Evolutionary conservation across 2,888 invertebrate genomes (phyloP), one percentile per base, ranked within the genome.

Genomic region (Dermolepida albohirtum): DNA sequence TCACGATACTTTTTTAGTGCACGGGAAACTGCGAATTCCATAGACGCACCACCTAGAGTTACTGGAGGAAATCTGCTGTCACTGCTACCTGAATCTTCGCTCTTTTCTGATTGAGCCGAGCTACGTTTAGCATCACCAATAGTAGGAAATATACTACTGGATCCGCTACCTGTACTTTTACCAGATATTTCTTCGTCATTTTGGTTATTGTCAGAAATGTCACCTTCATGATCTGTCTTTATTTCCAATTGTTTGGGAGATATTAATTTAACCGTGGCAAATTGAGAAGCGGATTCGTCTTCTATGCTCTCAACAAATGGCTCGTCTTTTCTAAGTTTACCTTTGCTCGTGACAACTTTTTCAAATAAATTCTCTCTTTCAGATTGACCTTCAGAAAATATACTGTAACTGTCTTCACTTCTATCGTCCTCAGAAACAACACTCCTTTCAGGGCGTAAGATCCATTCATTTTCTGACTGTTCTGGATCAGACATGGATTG

Each of bases 21-120:
- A 77, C 93, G 84, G 0, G 93, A 93, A 0, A 93, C 94, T 0
- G 93, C 93, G 81, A 94, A 94, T 79, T 94, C 94, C 88, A 93
- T 92, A 8, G 92, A 90, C 12, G 91, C 88, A 16, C 90, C 89
- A 69, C 88, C 86, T 10, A 86, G 76, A 7, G 85, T 80, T n/a
- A 88, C 86, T n/a, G 86, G 85, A 2, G 87, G 86, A 47, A 87
- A 80, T 8, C 83, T 82, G 73, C 81, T 81, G 63, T 76, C 86
- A 66, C 87, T 88, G 1, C 85, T 84, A 73, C 85, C 85, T 54
- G 84, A 86, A 71, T 88, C 88, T 72, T 84, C 87, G 16, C 86
- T 85, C 78, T 90, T 90, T 73, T 90, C 90, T 17, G 88, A 87
- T 34, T 86, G 85, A 27, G 84, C 85, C 0, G 87, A 85, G 50